These are phyloP conservation scores for Nothura maculosa DNA, from an alignment of 2,797 vertebrate species.

Conservation along the genomic window DNA sequence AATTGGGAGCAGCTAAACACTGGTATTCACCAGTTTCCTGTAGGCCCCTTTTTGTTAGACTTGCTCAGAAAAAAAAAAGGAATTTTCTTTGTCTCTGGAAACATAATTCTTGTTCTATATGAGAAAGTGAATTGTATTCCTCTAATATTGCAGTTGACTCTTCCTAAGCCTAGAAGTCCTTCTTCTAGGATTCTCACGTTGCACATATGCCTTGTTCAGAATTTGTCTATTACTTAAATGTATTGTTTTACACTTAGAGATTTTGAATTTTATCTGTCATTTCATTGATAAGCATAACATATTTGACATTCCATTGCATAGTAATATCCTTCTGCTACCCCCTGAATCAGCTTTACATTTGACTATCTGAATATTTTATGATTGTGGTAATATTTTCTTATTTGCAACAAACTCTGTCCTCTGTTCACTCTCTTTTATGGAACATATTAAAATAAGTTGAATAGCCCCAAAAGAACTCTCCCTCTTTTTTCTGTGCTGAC, in stretches of 20 bases:
- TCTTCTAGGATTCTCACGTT: accelerated
- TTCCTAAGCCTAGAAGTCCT: background rate
- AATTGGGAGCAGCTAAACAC: no score
- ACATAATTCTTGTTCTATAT: background rate
- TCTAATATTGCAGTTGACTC: background rate
- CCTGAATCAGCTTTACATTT: slow-evolving; percentile 7
- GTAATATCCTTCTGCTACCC: background rate
- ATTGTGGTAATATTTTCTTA: background rate
- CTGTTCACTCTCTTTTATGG: background rate
- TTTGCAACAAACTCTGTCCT: background rate
- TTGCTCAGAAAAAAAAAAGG: background rate
- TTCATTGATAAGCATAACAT: background rate
- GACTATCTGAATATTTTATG: background rate
- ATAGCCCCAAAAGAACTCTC: background rate
- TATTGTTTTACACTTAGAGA: background rate
- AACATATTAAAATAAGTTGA: background rate
- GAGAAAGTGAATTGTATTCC: background rate
- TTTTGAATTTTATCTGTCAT: background rate
- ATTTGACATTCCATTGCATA: background rate
- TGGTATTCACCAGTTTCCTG: no score
- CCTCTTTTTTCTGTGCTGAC: background rate
- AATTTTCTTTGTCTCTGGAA: background rate
- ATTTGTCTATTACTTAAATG: background rate
- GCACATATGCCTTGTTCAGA: background rate
- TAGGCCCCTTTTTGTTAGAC: background rate